Evolutionary conservation across 2,888 invertebrate genomes (phyloP), one percentile per base, ranked within the genome.

Genomic region (Drosophila silvestris): DNA sequence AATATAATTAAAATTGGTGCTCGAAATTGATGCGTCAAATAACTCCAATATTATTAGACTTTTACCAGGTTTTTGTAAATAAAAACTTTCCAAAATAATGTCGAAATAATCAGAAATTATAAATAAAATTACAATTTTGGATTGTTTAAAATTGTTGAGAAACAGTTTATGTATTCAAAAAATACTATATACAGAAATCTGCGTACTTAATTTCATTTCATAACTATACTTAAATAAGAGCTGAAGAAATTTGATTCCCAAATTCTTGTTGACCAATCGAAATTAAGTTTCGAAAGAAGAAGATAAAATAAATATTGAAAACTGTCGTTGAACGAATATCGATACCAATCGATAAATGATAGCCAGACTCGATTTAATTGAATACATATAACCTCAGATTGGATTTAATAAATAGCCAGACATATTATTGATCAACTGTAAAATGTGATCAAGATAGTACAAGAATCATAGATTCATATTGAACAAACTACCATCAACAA

Each of bases 371-470:
- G 6, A 22, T 6, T 7, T 4, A 22, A 14, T 14, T 22, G 14
- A 12, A 7, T 0, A 16, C 7, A 9, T 9, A 26, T 2, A 26
- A 4, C 0, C 4, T 16, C 4, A 5, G 0, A 2, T 9, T 47
- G 0, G 7, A 16, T 26, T 5, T 7, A 9, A 9, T 16, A 16
- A 9, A 16, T 9, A 26, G 2, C 1, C 9, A 47, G 16, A 16
- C 0, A 16, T 22, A 2, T 26, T 9, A 16, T 16, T 26, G 7
- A 26, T 47, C 16, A 26, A 47, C 4, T 26, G 4, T 47, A 5
- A 0, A 26, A 0, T 47, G 7, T 16, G 2, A 9, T 47, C 0
- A 9, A n/a, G 1, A n/a, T 41, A n/a, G n/a, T n/a, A 5, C 1
- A 41, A 14, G 0, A 26, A 47, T 47, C 4, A 14, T 16, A 2